phyloP scores from a whole-genome alignment of 2,113 vertebrate genomes.

The Prionailurus bengalensis region DNA sequence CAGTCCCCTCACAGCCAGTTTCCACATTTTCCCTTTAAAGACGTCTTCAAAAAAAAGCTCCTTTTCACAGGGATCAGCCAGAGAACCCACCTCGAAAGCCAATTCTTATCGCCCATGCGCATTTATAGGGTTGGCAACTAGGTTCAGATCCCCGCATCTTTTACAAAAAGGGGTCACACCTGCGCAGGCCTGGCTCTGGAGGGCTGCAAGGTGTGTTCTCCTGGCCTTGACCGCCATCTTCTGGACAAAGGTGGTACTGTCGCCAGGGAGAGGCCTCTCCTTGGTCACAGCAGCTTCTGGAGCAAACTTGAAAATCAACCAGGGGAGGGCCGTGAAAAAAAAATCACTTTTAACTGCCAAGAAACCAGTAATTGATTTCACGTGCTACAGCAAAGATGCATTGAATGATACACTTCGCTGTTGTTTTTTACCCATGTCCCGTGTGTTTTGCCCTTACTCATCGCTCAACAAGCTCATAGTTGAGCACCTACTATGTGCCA shows the following conservation, averaged over 20 bases:
- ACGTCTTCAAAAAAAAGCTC: background rate
- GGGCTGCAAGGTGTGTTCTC: background rate
- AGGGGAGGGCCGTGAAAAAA: fast-evolving
- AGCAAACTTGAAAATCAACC: background rate
- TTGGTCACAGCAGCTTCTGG: background rate
- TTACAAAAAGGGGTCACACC: background rate
- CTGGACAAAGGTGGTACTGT: constrained; percentile 68
- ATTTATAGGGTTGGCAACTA: constrained; percentile 72
- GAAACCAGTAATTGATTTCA: background rate
- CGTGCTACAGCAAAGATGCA: background rate
- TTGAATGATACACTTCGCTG: background rate
- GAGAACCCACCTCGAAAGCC: constrained; percentile 69
- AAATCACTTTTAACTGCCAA: background rate
- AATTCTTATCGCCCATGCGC: constrained; percentile 38
- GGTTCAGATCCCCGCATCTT: constrained; percentile 52
- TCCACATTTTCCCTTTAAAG: constrained; percentile 72
- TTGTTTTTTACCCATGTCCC: background rate
- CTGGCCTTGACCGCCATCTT: constrained; percentile 84
- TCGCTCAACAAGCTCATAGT: background rate
- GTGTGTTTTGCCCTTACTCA: background rate
- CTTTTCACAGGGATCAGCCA: constrained; percentile 68
- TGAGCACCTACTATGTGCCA: background rate
- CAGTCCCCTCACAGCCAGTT: background rate
- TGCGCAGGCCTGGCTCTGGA: background rate
- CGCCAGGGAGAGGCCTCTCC: background rate